phyloP scores from a whole-genome alignment of 2,797 vertebrate genomes.

The Garrulus glandarius region DNA sequence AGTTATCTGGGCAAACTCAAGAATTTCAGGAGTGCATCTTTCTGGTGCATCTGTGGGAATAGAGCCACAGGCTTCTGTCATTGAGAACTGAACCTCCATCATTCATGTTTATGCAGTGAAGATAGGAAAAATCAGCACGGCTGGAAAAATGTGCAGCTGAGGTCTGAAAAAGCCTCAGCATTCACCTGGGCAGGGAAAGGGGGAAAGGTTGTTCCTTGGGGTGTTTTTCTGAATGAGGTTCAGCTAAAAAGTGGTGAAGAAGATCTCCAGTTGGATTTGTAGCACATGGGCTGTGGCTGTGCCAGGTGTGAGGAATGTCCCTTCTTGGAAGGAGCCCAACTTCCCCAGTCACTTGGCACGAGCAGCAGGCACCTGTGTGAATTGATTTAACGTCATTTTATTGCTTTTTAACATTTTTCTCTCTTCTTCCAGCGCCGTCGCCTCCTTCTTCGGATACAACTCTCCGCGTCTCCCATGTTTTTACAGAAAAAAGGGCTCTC shows the following conservation, averaged over 20 bases:
- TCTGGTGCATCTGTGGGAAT: fast-evolving
- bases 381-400: fast-evolving
- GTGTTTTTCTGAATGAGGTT: not conserved
- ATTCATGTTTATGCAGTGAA: not conserved
- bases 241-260: fast-evolving
- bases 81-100: not conserved
- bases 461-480: fast-evolving
- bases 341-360: fast-evolving
- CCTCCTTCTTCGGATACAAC: fast-evolving
- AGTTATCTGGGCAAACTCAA: fast-evolving
- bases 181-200: not conserved
- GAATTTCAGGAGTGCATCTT: not conserved
- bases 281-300: fast-evolving
- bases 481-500: fast-evolving
- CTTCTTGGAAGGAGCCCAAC: not conserved
- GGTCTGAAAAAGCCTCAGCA: not conserved
- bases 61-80: not conserved
- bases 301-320: not conserved
- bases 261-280: fast-evolving
- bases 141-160: not conserved
- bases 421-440: not conserved
- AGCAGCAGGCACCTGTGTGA: not conserved
- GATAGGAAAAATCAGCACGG: not conserved
- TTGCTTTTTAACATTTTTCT: not conserved
- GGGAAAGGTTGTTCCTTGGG: not conserved